Evolutionary conservation across 2,888 invertebrate genomes (phyloP), one percentile per base, ranked within the genome.

Genomic region (Habrosyne pyritoides): DNA sequence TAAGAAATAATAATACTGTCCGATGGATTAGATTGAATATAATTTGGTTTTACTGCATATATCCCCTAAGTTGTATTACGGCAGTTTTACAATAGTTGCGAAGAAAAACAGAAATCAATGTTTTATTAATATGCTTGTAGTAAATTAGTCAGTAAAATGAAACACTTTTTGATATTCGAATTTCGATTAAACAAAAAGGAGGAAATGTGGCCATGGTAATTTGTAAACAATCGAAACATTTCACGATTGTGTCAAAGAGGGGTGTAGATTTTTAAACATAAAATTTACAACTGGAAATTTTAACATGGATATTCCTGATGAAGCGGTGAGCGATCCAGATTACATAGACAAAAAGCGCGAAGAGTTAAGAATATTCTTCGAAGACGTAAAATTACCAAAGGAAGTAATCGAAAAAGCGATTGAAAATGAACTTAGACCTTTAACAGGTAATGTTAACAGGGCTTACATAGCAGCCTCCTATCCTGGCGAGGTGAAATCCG

Each of bases 391-490:
- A 14, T 66, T 87, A n/a, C 69, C 88, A 0, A 63, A 84, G 56
- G 80, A 85, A 14, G 67, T 73, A 2, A 80, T 90, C 47, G 84
- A 90, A 12, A 83, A 71, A 60, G 69, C 80, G 3, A 88, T 91
- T 50, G 88, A 91, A 67, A 91, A 91, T 71, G 92, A 92, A 71
- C 72, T 91, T 2, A 79, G 71, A 55, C 87, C 85, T 3, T 52
- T 85, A 22, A 77, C 63, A 12, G 70, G 75, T 21, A 71, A 67
- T 46, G 63, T 75, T 47, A 56, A 64, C 10, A 68, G 67, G 46
- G 84, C 88, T 18, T 91, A 91, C 48, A 91, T 92, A 62, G 75
- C 84, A 14, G 86, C 91, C n/a, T 86, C 87, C 2, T 66, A 61
- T 21, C 61, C 81, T 12, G 88, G 86, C 0, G 77, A 81, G 60